Conservation (phyloP, 2,888 invertebrate species). For the Pollenia labialis region DNA sequence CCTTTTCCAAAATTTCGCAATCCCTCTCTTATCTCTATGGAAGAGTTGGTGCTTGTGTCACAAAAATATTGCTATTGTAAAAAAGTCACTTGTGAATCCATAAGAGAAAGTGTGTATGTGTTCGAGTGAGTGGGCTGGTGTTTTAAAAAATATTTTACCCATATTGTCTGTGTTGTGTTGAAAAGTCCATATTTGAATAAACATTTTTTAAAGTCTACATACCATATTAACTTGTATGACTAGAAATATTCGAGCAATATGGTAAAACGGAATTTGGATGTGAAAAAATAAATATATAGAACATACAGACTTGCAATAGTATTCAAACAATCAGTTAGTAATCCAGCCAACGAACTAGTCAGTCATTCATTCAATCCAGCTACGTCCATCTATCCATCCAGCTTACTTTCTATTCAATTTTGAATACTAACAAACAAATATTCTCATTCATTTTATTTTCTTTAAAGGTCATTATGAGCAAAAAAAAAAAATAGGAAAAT, state of each 20-base stretch:
- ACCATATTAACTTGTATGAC: neutral
- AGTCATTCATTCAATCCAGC: neutral
- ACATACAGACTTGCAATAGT: neutral
- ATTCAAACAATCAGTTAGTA: neutral
- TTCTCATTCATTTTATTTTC: constrained; percentile 26
- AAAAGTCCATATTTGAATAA: constrained; percentile 38
- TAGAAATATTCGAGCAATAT: constrained; percentile 1
- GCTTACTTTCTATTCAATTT: neutral
- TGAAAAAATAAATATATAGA: too few species aligned
- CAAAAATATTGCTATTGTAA: constrained; percentile 16
- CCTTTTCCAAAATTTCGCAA: neutral
- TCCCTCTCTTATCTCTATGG: neutral
- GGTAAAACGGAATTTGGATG: neutral
- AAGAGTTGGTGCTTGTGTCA: constrained; percentile 5
- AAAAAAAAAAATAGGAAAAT: neutral
- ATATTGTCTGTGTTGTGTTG: constrained; percentile 12
- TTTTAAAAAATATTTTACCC: neutral
- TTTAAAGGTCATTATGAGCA: constrained; percentile 42
- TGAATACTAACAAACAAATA: neutral
- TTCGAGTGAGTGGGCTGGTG: constrained; percentile 4
- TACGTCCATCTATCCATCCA: neutral
- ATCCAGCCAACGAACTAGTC: neutral
- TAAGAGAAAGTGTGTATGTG: neutral
- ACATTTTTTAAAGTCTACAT: constrained; percentile 36
- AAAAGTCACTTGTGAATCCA: constrained; percentile 2